Percentiles rank a stretch among this genome's conserved stretches.
Conservation (phyloP, 1,140 invertebrate species). For the Aphis gossypii region DNA sequence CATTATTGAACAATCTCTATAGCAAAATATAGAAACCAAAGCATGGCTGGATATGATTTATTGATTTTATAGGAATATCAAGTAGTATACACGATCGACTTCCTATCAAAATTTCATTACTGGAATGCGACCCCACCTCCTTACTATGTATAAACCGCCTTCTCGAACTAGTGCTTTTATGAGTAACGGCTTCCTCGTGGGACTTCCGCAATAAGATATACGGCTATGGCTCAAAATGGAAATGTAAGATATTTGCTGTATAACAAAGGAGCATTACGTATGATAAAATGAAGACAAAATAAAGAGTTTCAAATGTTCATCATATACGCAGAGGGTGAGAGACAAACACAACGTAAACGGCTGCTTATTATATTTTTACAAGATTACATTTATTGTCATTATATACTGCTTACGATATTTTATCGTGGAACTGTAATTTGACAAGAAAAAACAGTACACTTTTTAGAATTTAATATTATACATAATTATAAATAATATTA, state of each 20-base stretch:
- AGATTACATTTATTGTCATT: neutral
- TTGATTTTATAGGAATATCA: conserved; percentile 44
- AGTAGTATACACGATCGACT: conserved; percentile 34
- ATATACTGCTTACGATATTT: neutral
- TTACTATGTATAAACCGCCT: neutral
- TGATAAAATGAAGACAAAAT: neutral
- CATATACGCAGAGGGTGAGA: neutral
- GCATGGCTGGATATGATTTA: conserved; percentile 3
- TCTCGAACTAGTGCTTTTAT: conserved; percentile 33
- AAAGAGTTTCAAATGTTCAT: neutral
- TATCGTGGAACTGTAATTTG: neutral
- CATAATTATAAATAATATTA: neutral
- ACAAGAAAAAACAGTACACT: neutral
- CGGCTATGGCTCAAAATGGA: conserved; percentile 30
- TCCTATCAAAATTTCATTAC: conserved; percentile 56
- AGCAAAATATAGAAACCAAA: neutral
- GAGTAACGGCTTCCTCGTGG: conserved; percentile 49
- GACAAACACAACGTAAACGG: neutral
- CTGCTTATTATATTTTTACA: conserved; percentile 11
- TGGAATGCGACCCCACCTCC: neutral
- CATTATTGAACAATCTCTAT: conserved; percentile 29
- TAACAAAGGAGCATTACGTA: neutral
- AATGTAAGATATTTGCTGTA: neutral
- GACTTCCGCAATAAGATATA: conserved; percentile 31
- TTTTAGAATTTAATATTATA: neutral